Evolutionary conservation across 2,888 invertebrate genomes (phyloP), one percentile per base, ranked within the genome.

Genomic region (Scaeva pyrastri): DNA sequence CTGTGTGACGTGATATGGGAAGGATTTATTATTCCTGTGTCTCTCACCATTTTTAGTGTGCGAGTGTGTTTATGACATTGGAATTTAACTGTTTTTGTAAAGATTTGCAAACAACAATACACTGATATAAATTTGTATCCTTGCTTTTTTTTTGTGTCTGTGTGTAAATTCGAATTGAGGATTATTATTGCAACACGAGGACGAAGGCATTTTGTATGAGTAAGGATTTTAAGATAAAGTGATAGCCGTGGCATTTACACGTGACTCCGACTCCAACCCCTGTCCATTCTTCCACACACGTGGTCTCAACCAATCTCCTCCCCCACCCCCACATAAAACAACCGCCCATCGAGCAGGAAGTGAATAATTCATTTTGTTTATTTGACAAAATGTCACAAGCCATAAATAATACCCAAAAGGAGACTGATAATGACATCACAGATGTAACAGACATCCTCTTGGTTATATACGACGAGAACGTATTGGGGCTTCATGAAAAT

Each of bases 391-490:
- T 86, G 82, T 78, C 77, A 74, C 43, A 73, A 78, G 58, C 82
- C 77, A 86, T 86, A 86, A 86, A 82, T 86, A 82, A 82, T 82
- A 70, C 70, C 82, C 74, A 60, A 78, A 74, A 77, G 78, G 71
- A 82, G 82, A 66, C 82, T 86, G 82, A 86, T 86, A 86, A 86
- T 86, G 82, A 82, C 74, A 82, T 86, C 86, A 66, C 86, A 86
- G 77, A 81, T 86, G 86, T 86, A 77, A 55, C 62, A 86, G 82
- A 86, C 82, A 86, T 73, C 21, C 39, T 41, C 5, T 31, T 31
- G 16, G 21, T 50, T 12, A 12, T 50, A n/a, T n/a, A n/a, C n/a
- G n/a, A n/a, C n/a, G n/a, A n/a, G n/a, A n/a, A 23, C 11, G 11
- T 23, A 16, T 16, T 58, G n/a, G 7, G 71, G 66, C 80, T 81